phyloP scores from a whole-genome alignment of 2,797 vertebrate genomes.

The Pogoniulus pusillus region DNA sequence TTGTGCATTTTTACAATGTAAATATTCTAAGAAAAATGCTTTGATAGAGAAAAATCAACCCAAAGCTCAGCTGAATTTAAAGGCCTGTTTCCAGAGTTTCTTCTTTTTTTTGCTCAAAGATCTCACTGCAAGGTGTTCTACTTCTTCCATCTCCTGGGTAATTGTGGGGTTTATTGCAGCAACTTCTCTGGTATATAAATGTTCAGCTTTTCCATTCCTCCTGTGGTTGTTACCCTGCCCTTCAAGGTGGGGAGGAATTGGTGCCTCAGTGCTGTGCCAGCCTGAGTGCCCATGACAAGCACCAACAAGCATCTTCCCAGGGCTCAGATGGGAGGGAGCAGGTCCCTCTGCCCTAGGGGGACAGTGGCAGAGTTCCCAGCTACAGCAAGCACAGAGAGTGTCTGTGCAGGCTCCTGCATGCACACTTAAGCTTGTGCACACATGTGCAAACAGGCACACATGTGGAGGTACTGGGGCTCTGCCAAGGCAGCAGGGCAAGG shows the following conservation, averaged over 20 bases:
- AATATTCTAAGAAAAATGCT: not conserved
- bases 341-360: rapidly evolving
- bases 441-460: too few species aligned
- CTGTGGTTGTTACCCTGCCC: rapidly evolving
- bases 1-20: not conserved
- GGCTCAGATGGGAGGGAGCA: rapidly evolving
- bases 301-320: not conserved
- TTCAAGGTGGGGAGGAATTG: rapidly evolving
- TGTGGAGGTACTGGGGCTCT: rapidly evolving
- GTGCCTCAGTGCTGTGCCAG: rapidly evolving
- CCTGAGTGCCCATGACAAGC: not conserved
- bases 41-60: not conserved
- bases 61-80: not conserved
- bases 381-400: not conserved
- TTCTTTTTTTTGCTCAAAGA: not conserved
- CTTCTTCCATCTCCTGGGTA: not conserved
- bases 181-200: not conserved
- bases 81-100: not conserved
- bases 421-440: too few species aligned
- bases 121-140: not conserved
- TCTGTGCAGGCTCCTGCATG: not conserved
- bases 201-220: not conserved
- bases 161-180: not conserved
- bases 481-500: not conserved
- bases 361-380: not conserved